phyloP scores from a whole-genome alignment of 2,888 invertebrate species.

The Rhimphoctona megacephalus region DNA sequence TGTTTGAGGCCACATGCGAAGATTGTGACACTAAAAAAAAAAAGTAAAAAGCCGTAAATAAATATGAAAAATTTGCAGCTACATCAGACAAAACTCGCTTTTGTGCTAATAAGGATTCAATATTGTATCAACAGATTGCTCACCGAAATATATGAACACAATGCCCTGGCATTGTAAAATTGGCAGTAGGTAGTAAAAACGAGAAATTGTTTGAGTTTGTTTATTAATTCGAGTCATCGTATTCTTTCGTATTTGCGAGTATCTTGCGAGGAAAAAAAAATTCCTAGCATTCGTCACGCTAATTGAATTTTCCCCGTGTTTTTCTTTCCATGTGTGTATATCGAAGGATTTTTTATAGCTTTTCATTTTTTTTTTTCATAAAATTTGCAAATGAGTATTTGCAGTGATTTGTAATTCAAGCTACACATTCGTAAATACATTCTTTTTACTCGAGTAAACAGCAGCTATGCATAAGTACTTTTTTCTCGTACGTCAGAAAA shows the following conservation, averaged over 20 bases:
- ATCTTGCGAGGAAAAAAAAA: neutral
- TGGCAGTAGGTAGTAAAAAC: neutral
- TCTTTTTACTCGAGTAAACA: neutral
- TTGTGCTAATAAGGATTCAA: neutral
- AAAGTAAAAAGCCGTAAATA: neutral
- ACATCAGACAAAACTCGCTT: neutral
- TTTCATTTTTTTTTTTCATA: constrained; percentile 16
- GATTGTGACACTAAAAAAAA: neutral
- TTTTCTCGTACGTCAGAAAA: neutral
- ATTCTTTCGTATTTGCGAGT: neutral
- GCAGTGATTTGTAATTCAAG: constrained; percentile 18
- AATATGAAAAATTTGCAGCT: constrained; percentile 5
- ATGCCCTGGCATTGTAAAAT: no score
- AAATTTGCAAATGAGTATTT: constrained; percentile 55
- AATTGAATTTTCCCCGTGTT: neutral
- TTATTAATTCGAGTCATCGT: neutral
- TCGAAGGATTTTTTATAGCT: neutral
- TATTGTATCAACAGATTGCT: neutral
- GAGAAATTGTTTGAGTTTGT: neutral
- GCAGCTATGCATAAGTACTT: neutral
- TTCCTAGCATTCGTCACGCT: no score
- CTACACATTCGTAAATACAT: neutral
- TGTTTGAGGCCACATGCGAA: neutral
- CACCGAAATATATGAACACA: neutral
- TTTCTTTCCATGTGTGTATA: neutral